Conservation (phyloP, 2,888 invertebrate genomes). For the Arctia plantaginis region DNA sequence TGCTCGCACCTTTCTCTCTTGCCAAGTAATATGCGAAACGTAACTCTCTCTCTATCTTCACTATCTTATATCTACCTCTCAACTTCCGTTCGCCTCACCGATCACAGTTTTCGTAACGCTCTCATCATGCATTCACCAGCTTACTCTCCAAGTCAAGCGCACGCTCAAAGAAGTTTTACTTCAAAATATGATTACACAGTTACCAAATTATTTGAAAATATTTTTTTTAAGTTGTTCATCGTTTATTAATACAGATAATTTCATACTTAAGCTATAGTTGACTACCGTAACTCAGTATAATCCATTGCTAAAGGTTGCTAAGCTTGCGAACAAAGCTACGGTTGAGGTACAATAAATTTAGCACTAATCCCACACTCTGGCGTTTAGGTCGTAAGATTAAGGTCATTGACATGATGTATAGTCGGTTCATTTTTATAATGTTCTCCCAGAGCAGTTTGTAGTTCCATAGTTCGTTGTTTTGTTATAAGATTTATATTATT, state of each 20-base stretch:
- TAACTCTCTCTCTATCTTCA: too few relatives aligned
- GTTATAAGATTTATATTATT: too few relatives aligned
- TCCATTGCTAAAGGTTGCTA: constrained; percentile 55
- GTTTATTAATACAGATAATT: constrained; percentile 9
- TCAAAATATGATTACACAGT: neutral
- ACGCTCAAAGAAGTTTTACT: too few relatives aligned
- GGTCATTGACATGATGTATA: constrained; percentile 54
- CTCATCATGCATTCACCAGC: too few relatives aligned
- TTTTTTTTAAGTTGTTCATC: neutral
- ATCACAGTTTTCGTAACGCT: too few relatives aligned
- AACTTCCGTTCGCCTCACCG: too few relatives aligned
- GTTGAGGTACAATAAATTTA: constrained; percentile 62
- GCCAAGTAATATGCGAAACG: too few relatives aligned
- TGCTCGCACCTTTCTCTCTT: too few relatives aligned
- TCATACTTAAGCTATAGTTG: constrained; percentile 22
- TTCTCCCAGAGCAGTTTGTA: constrained; percentile 23
- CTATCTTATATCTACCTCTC: too few relatives aligned
- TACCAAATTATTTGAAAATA: too few relatives aligned
- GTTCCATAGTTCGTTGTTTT: constrained; percentile 1
- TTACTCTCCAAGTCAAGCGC: too few relatives aligned
- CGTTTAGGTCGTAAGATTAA: constrained; percentile 65
- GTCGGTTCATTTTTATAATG: constrained; percentile 51
- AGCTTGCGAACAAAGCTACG: constrained; percentile 53
- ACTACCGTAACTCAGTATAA: constrained; percentile 47
- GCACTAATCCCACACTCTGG: constrained; percentile 60